Evolutionary conservation across 2,113 vertebrate species (phyloP), one percentile per base, ranked within the genome.

Genomic region (Dasyprocta punctata): DNA sequence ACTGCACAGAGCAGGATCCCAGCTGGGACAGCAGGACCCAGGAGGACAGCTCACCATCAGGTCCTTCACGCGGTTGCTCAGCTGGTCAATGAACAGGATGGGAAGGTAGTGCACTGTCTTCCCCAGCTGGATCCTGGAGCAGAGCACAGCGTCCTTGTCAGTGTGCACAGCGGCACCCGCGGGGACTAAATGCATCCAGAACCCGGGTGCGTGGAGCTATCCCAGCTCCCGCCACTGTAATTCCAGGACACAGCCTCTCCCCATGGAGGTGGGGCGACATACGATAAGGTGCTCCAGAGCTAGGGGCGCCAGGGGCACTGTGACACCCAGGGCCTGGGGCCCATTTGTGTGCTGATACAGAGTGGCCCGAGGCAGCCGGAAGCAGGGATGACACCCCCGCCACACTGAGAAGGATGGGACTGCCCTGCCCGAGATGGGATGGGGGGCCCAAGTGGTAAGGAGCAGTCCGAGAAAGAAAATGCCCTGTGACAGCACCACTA

Each of bases 31-130:
- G 24, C 75, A 16, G 75, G 28, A 16, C 75, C 26, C 1, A 6
- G 47, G 47, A 67, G 41, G 41, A 11, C 1, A 12, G 33, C 99
- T 98, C 98, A 99, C 99, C 99, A 99, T 98, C 83, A 99, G 98
- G 98, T 99, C 99, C 98, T 99, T 99, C 96, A 99, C 99, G 86
- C 99, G 98, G 98, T 99, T 99, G 98, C 99, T 99, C 98, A 99
- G 99, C 97, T 99, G 99, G 98, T 99, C 99, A 49, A 99, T 99
- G 98, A 99, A 99, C 97, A 99, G 98, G 98, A 99, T 99, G 92
- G 99, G 99, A 97, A 99, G 99, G 98, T 99, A 99, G 97, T 99
- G 99, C 97, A 99, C 99, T n/a, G 99, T 99, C 96, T 99, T 99
- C 83, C 99, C 99, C 94, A 99, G 98, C 94, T 99, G 99, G 98